Conservation (phyloP, 1,140 invertebrate genomes). For the Aradophagus sp. region DNA sequence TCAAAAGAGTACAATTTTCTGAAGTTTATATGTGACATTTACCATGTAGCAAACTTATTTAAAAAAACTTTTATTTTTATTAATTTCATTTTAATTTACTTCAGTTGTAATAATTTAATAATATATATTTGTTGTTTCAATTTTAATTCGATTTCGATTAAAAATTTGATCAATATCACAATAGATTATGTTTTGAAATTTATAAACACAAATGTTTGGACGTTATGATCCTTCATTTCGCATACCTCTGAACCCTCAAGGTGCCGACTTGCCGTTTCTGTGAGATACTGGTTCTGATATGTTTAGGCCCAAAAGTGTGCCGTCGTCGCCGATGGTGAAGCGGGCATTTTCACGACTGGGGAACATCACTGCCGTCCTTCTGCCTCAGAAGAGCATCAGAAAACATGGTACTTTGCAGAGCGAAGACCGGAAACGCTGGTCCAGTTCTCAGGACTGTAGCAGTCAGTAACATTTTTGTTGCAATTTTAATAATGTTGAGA, state of each 20-base stretch:
- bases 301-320: conserved; percentile 90
- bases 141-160: too few relatives aligned
- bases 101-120: too few relatives aligned
- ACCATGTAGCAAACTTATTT: too few relatives aligned
- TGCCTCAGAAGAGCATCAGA: conserved; percentile 88
- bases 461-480: conserved; percentile 80
- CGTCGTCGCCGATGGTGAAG: conserved; percentile 95
- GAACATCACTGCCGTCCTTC: conserved; percentile 86
- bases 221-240: conserved; percentile 40
- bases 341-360: conserved; percentile 91
- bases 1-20: too few relatives aligned
- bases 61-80: too few relatives aligned
- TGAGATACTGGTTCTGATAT: conserved; percentile 74
- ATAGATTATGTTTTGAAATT: too few relatives aligned
- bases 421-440: conserved; percentile 94
- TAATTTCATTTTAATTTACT: too few relatives aligned
- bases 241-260: conserved; percentile 62
- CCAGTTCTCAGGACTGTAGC: conserved; percentile 92
- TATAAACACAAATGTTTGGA: too few relatives aligned
- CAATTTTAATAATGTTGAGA: too few relatives aligned
- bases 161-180: too few relatives aligned
- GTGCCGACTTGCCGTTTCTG: conserved; percentile 72
- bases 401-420: conserved; percentile 84
- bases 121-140: too few relatives aligned
- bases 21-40: too few relatives aligned